Conservation (phyloP, 2,113 vertebrate genomes). For the Plestiodon gilberti region DNA sequence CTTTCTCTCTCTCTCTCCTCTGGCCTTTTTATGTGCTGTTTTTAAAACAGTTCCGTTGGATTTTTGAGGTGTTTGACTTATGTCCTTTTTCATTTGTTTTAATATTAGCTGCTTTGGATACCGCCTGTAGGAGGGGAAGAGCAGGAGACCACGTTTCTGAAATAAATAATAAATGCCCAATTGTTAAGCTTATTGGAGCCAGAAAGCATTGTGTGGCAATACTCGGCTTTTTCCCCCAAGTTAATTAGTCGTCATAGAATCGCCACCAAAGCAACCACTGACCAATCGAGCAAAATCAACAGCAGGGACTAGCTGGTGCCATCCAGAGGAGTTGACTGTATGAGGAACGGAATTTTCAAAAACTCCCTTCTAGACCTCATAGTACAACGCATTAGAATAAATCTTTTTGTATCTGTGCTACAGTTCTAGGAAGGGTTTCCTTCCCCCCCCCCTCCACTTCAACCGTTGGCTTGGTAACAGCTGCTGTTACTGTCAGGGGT, state of each 20-base stretch:
- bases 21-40: too few relatives aligned
- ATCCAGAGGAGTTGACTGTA: neutral
- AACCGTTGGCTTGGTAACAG: conserved; percentile 70
- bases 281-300: neutral
- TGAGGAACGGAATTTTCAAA: neutral
- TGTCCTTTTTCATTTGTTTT: too few relatives aligned
- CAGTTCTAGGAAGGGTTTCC: neutral
- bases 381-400: conserved; percentile 37
- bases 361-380: neutral
- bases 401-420: conserved; percentile 8
- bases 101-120: too few relatives aligned
- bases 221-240: neutral
- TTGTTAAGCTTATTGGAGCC: neutral
- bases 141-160: too few relatives aligned
- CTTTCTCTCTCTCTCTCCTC: too few relatives aligned
- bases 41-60: too few relatives aligned
- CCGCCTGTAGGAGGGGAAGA: too few relatives aligned
- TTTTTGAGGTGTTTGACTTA: too few relatives aligned
- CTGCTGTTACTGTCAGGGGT: conserved; percentile 51
- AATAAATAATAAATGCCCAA: too few relatives aligned
- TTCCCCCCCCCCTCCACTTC: conserved; percentile 7
- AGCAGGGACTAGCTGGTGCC: neutral
- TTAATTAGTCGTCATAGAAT: neutral
- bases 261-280: neutral
- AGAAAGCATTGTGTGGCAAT: neutral